phyloP scores from a whole-genome alignment of 2,888 invertebrate species.

The Xestia sexstrigata region DNA sequence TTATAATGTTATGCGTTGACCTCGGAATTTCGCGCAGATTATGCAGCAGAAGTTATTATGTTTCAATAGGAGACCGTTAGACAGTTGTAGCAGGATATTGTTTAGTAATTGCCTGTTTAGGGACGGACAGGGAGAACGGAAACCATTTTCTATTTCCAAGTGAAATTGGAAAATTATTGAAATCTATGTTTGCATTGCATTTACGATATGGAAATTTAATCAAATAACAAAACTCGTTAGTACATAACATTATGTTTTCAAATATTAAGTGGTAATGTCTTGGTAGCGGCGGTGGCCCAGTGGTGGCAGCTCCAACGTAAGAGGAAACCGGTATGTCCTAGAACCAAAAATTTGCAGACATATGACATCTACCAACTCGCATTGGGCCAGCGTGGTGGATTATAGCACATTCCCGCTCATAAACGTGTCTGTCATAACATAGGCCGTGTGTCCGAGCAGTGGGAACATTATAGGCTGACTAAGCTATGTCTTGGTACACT shows the following conservation, averaged over 20 bases:
- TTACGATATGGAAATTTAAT: background rate
- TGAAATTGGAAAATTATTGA: background rate
- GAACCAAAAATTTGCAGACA: no score
- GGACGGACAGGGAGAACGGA: background rate
- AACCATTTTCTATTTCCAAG: background rate
- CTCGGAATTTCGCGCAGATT: conserved; percentile 51
- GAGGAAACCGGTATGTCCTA: no score
- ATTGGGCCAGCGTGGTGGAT: no score
- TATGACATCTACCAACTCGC: no score
- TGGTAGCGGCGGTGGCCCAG: no score
- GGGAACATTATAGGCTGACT: no score
- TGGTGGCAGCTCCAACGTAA: no score
- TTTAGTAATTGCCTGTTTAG: background rate
- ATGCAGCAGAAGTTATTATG: conserved; percentile 45
- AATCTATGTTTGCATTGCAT: background rate
- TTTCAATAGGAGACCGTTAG: conserved; percentile 44
- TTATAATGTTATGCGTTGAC: conserved; percentile 56
- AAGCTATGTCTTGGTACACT: no score
- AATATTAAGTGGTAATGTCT: background rate
- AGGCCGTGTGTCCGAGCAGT: no score
- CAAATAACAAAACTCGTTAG: background rate
- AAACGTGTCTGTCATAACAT: no score
- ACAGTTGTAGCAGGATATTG: conserved; percentile 18
- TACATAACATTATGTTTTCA: background rate
- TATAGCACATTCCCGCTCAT: no score